phyloP scores from a whole-genome alignment of 2,113 vertebrate species.

The Pomatostomus ruficeps region DNA sequence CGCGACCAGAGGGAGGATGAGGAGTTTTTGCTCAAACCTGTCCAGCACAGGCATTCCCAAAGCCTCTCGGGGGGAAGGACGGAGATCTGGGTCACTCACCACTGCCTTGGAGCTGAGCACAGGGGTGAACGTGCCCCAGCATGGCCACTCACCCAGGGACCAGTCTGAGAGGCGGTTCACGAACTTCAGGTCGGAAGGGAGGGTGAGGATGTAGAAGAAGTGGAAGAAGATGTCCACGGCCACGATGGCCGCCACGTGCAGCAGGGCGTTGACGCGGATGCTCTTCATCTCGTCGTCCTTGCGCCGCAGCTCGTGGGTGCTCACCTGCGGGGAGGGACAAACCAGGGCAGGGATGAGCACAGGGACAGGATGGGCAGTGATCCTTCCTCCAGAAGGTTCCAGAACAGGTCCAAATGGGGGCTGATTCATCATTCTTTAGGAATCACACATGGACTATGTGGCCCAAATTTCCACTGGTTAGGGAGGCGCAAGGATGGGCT shows the following conservation, averaged over 20 bases:
- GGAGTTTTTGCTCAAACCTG: background rate
- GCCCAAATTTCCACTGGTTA: background rate
- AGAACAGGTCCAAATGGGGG: too few relatives aligned
- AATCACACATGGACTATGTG: rapidly evolving
- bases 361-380: background rate
- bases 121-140: background rate
- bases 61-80: background rate
- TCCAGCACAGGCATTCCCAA: background rate
- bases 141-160: slow-evolving; percentile 78
- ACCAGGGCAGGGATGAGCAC: background rate
- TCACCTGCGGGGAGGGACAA: slow-evolving; percentile 71
- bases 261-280: slow-evolving; percentile 75
- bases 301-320: slow-evolving; percentile 73
- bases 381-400: background rate
- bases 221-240: slow-evolving; percentile 88
- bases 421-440: rapidly evolving
- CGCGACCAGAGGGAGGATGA: rapidly evolving
- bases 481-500: background rate
- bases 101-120: background rate
- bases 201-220: slow-evolving; percentile 94
- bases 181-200: slow-evolving; percentile 87
- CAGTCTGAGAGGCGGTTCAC: slow-evolving; percentile 86
- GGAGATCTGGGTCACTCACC: background rate
- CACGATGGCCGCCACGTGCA: slow-evolving; percentile 73
- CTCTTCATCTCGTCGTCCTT: slow-evolving; percentile 85